Conservation (phyloP, 2,113 vertebrate genomes). For the Cyanoramphus novaezelandiae region DNA sequence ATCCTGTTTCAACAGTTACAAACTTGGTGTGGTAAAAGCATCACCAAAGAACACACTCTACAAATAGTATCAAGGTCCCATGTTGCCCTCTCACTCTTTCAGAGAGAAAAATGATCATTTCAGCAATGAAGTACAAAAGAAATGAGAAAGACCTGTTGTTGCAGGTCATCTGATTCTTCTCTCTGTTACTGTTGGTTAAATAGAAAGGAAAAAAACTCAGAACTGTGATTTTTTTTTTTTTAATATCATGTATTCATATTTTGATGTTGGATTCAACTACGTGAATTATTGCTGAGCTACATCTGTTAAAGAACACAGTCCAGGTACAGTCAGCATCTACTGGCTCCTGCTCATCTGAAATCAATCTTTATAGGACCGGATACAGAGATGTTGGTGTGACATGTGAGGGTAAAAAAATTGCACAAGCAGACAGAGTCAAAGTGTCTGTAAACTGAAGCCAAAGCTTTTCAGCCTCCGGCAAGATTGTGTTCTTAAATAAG, state of each 20-base stretch:
- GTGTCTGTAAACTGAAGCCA: not conserved
- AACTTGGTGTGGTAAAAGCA: not conserved
- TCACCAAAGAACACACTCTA: not conserved
- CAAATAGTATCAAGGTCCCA: not conserved
- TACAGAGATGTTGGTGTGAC: not conserved
- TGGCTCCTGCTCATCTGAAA: not conserved
- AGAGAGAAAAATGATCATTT: not conserved
- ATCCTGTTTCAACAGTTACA: not conserved
- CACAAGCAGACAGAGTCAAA: not conserved
- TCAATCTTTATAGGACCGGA: not conserved
- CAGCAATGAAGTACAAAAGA: not conserved
- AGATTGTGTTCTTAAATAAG: not conserved
- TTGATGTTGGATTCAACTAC: not conserved
- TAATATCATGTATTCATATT: not conserved
- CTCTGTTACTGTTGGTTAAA: not conserved
- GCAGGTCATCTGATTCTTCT: not conserved
- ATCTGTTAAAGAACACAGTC: not conserved
- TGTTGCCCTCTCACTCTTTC: not conserved
- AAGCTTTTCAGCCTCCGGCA: not conserved
- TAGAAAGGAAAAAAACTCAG: not conserved
- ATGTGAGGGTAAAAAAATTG: not conserved
- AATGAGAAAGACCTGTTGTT: not conserved
- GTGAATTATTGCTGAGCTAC: not conserved
- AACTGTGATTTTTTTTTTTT: not conserved
- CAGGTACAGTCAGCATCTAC: slow-evolving; percentile 19